These are phyloP conservation scores for Bombylius discolor DNA, from an alignment of 2,888 invertebrate species.

Conservation along the genomic window DNA sequence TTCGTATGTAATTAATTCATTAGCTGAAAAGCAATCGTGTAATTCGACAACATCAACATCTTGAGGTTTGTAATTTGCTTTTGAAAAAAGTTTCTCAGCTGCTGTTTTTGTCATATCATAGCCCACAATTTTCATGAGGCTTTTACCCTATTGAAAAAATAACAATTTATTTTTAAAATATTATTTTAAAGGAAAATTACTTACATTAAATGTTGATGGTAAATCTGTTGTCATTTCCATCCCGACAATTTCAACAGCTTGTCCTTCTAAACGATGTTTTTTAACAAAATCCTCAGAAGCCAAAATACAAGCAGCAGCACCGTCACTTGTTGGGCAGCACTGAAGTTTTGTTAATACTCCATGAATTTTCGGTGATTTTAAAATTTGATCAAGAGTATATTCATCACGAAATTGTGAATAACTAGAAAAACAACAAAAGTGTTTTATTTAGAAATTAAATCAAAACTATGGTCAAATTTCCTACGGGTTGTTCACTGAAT, in stretches of 20 bases:
- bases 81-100: slow-evolving; percentile 58
- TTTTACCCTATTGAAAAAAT: slow-evolving; percentile 21
- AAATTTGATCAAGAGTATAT: slow-evolving; percentile 81
- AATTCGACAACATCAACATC: slow-evolving; percentile 91
- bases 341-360: slow-evolving; percentile 91
- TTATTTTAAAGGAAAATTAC: slow-evolving; percentile 19
- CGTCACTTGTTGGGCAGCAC: slow-evolving; percentile 97
- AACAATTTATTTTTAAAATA: not conserved
- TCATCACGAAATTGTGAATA: slow-evolving; percentile 89
- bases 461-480: slow-evolving; percentile 17
- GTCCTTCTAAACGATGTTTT: slow-evolving; percentile 62
- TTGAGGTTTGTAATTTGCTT: slow-evolving; percentile 58
- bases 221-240: slow-evolving; percentile 96
- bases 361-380: slow-evolving; percentile 75
- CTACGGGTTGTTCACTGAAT: slow-evolving; percentile 90
- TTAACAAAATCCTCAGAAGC: slow-evolving; percentile 86
- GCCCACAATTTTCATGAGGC: slow-evolving; percentile 48
- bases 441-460: not conserved
- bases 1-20: slow-evolving; percentile 95
- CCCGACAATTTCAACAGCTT: slow-evolving; percentile 90
- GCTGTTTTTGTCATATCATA: slow-evolving; percentile 88
- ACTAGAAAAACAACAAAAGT: slow-evolving; percentile 30
- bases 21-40: slow-evolving; percentile 96
- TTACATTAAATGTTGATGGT: slow-evolving; percentile 67
- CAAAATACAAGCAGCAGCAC: slow-evolving; percentile 86